These are phyloP conservation scores for Epinephelus malabaricus DNA, from an alignment of 2,797 vertebrate genomes.

Conservation along the genomic window DNA sequence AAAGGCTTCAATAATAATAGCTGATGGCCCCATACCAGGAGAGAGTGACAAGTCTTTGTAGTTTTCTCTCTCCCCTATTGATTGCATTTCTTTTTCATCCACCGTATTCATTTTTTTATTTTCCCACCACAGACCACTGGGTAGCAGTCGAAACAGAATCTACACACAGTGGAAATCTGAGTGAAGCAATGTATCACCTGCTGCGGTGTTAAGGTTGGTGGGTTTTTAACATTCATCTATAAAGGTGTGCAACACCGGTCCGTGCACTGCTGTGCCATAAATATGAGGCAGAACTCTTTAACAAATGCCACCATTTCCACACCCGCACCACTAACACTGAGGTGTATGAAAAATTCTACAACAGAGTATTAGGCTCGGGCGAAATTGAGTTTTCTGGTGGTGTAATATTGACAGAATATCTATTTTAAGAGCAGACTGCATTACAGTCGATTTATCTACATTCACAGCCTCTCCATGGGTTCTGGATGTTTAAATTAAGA, in stretches of 20 bases:
- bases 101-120: constrained; percentile 52
- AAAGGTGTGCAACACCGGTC: constrained; percentile 33
- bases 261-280: constrained; percentile 33
- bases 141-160: constrained; percentile 68
- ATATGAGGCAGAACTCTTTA: constrained; percentile 37
- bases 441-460: neutral
- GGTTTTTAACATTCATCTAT: constrained; percentile 72
- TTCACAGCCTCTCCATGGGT: neutral
- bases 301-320: constrained; percentile 28
- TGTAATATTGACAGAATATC: constrained; percentile 20
- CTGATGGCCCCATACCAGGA: constrained; percentile 21
- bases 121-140: constrained; percentile 25
- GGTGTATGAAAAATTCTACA: constrained; percentile 13
- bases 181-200: constrained; percentile 60
- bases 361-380: neutral
- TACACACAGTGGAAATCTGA: constrained; percentile 65
- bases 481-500: constrained; percentile 12
- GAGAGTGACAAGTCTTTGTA: constrained; percentile 47
- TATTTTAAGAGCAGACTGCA: constrained; percentile 10
- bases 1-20: constrained; percentile 54
- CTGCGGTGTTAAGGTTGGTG: constrained; percentile 48
- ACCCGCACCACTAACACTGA: constrained; percentile 18
- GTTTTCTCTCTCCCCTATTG: constrained; percentile 45
- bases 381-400: constrained; percentile 1
- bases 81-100: constrained; percentile 56